A percentile compares a stretch with the other conserved stretches of the same genome.
These are phyloP conservation scores for Rhaphigaster nebulosa DNA, from an alignment of 2,888 invertebrate genomes.

Conservation along the genomic window DNA sequence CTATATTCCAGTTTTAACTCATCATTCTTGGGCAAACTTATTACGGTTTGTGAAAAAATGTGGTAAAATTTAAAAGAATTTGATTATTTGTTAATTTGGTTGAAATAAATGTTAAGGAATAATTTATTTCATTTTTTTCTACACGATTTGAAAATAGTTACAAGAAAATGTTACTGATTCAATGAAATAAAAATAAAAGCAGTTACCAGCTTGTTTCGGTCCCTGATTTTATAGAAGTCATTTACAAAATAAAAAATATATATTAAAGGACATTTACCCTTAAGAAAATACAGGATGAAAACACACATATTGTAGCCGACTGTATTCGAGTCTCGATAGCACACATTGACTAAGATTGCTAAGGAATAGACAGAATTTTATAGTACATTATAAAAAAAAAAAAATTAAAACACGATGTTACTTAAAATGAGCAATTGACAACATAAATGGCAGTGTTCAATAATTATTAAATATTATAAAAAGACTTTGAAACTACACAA, in stretches of 20 bases:
- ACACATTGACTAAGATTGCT: conserved; percentile 40
- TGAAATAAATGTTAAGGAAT: too few relatives aligned
- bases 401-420: conserved; percentile 56
- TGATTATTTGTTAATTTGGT: too few relatives aligned
- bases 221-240: background rate
- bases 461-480: conserved; percentile 31
- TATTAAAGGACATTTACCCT: background rate
- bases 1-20: too few relatives aligned
- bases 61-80: too few relatives aligned
- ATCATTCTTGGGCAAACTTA: too few relatives aligned
- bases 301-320: background rate
- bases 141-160: too few relatives aligned
- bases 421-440: conserved; percentile 58
- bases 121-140: too few relatives aligned
- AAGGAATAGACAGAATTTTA: conserved; percentile 41
- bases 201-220: background rate
- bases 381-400: conserved; percentile 40
- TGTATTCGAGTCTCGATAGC: background rate
- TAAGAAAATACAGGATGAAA: background rate
- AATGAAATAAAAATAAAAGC: too few relatives aligned
- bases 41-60: too few relatives aligned
- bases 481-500: conserved; percentile 42
- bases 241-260: background rate
- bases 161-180: too few relatives aligned
- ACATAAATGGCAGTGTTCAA: conserved; percentile 59